These are phyloP conservation scores for Eulemur macaco DNA, from an alignment of 2,113 vertebrate genomes.

Conservation along the genomic window DNA sequence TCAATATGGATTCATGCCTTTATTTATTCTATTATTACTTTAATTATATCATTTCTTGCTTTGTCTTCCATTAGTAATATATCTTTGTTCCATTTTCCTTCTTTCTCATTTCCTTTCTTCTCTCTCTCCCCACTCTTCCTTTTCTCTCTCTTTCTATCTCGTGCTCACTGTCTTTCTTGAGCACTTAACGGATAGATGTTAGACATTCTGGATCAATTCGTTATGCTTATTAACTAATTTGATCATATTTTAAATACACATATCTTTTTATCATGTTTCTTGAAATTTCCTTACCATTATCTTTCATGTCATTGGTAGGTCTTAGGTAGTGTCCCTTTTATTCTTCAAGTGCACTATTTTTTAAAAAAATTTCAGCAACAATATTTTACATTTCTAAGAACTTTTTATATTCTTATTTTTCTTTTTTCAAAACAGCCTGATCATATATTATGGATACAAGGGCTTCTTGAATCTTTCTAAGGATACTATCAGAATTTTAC, in stretches of 20 bases:
- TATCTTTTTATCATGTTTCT: neutral
- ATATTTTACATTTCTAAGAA: neutral
- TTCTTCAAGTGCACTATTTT: neutral
- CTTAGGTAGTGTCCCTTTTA: neutral
- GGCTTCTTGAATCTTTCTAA: neutral
- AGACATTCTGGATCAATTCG: neutral
- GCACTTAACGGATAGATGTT: neutral
- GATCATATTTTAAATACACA: neutral
- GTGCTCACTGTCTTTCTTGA: neutral
- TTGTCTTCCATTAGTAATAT: neutral
- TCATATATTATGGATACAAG: neutral
- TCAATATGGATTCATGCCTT: neutral
- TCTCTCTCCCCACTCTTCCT: neutral
- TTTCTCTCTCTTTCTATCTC: neutral
- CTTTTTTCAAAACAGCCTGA: neutral
- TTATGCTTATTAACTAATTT: neutral
- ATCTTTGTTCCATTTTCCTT: neutral
- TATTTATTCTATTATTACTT: neutral
- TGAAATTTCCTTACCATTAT: neutral
- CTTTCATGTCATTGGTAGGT: neutral
- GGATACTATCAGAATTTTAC: slow-evolving; percentile 7
- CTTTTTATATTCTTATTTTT: neutral
- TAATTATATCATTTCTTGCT: neutral
- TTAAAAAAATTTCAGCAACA: neutral
- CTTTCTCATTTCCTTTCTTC: neutral